Evolutionary conservation across 2,888 invertebrate species (phyloP).

Genomic region (Scaptodrosophila latifasciaeformis): DNA sequence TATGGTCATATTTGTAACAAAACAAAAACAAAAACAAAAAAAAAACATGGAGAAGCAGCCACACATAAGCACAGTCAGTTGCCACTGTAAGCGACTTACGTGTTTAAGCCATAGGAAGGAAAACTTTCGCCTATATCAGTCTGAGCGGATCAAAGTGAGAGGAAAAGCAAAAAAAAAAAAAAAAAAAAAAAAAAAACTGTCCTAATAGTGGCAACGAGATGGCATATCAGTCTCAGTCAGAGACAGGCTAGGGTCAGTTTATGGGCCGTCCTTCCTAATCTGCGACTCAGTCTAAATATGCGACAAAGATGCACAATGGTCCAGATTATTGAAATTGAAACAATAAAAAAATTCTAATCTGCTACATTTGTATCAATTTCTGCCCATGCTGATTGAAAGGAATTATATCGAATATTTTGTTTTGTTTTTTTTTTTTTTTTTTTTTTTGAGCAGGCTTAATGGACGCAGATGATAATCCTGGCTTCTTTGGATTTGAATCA

Average conservation of each 20-base stretch:
- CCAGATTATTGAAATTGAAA: no score
- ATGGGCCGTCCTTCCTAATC: no score
- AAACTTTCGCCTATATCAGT: slow-evolving; percentile 44
- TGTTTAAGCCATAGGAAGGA: slow-evolving; percentile 46
- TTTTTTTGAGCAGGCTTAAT: no score
- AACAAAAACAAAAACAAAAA: slow-evolving; percentile 17
- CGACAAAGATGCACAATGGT: neutral
- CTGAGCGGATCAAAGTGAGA: slow-evolving; percentile 21
- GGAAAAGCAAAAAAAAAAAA: slow-evolving; percentile 7
- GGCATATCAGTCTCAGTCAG: slow-evolving; percentile 22
- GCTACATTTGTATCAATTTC: no score
- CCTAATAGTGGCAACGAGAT: slow-evolving; percentile 29
- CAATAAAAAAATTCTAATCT: no score
- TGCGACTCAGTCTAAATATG: no score
- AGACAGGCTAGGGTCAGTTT: no score
- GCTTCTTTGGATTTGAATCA: no score
- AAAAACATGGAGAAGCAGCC: slow-evolving; percentile 7
- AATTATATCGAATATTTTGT: no score
- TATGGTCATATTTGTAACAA: slow-evolving; percentile 54
- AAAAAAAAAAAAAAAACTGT: neutral
- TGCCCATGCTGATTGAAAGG: no score
- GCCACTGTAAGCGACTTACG: slow-evolving; percentile 63
- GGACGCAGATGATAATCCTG: no score
- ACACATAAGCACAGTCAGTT: slow-evolving; percentile 3
- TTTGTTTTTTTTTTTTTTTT: no score